Conservation (phyloP, 2,113 vertebrate species). For the Malurus alboscapulatus region DNA sequence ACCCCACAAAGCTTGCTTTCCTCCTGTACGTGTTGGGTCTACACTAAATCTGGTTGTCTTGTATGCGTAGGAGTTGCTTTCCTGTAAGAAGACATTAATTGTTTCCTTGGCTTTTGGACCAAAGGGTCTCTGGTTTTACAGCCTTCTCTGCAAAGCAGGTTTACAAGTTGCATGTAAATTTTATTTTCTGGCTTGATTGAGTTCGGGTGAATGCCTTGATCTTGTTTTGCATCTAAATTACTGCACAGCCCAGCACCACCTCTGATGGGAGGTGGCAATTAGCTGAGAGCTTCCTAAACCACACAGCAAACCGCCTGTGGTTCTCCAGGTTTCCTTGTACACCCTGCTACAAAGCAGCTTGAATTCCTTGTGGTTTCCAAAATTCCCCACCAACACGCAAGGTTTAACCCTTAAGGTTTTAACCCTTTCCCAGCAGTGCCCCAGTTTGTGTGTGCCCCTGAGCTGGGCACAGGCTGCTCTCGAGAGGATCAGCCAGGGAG, state of each 20-base stretch:
- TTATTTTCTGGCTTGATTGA: neutral
- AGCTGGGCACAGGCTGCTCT: neutral
- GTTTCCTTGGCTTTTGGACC: neutral
- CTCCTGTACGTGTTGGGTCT: neutral
- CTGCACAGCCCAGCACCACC: neutral
- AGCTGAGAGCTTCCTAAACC: neutral
- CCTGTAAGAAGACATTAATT: neutral
- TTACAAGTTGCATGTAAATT: neutral
- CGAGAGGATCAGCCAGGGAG: neutral
- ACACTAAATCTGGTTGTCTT: neutral
- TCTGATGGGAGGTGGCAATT: neutral
- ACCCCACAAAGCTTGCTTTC: conserved; percentile 2
- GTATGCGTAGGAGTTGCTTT: neutral
- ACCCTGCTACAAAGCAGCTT: neutral
- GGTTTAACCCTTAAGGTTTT: neutral
- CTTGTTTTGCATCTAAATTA: conserved; percentile 8
- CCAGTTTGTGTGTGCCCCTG: neutral
- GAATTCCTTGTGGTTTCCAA: neutral
- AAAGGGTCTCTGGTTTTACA: neutral
- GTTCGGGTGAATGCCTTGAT: neutral
- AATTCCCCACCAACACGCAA: neutral
- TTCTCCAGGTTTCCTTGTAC: neutral
- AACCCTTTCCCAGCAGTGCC: neutral
- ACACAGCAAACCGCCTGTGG: neutral
- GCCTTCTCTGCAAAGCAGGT: neutral